These are phyloP conservation scores for Lepidochrysops patricia DNA, from an alignment of 2,888 invertebrate species.

Conservation along the genomic window DNA sequence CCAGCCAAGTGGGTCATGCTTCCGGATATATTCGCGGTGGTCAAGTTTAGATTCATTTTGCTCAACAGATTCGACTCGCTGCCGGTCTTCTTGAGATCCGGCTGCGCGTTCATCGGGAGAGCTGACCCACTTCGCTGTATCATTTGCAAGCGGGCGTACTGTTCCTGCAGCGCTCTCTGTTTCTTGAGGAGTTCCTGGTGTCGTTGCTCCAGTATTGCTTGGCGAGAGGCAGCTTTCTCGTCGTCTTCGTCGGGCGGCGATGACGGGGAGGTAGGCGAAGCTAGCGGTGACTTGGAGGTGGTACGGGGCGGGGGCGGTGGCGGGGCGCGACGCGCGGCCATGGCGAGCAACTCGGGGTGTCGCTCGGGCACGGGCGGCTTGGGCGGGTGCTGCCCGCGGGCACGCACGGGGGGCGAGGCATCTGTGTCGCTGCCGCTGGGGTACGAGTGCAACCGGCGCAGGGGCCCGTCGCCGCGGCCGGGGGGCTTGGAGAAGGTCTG, in stretches of 20 bases:
- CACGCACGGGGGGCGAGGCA: conserved; percentile 82
- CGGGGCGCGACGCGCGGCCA: conserved; percentile 83
- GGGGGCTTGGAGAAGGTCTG: conserved; percentile 89
- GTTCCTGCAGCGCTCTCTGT: conserved; percentile 91
- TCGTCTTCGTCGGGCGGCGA: conserved; percentile 73
- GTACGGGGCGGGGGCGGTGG: conserved; percentile 95
- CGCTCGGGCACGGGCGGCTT: conserved; percentile 90
- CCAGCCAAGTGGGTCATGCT: conserved; percentile 57
- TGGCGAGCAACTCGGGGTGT: conserved; percentile 83
- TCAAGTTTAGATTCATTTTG: conserved; percentile 85
- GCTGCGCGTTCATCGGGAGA: conserved; percentile 76
- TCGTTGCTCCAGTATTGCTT: conserved; percentile 86
- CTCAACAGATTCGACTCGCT: conserved; percentile 90
- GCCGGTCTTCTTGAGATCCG: conserved; percentile 88
- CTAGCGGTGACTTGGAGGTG: conserved; percentile 89
- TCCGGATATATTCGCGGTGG: conserved; percentile 53
- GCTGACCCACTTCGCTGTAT: conserved; percentile 85
- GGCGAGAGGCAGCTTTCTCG: conserved; percentile 61
- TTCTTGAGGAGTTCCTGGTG: conserved; percentile 92
- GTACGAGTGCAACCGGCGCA: conserved; percentile 87
- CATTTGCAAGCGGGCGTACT: conserved; percentile 91
- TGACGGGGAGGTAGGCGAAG: conserved; percentile 86
- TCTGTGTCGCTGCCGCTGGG: conserved; percentile 90
- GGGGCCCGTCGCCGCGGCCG: conserved; percentile 61
- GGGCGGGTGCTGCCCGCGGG: conserved; percentile 70